Evolutionary conservation across 2,113 vertebrate genomes (phyloP).

Genomic region (Chinchilla lanigera): DNA sequence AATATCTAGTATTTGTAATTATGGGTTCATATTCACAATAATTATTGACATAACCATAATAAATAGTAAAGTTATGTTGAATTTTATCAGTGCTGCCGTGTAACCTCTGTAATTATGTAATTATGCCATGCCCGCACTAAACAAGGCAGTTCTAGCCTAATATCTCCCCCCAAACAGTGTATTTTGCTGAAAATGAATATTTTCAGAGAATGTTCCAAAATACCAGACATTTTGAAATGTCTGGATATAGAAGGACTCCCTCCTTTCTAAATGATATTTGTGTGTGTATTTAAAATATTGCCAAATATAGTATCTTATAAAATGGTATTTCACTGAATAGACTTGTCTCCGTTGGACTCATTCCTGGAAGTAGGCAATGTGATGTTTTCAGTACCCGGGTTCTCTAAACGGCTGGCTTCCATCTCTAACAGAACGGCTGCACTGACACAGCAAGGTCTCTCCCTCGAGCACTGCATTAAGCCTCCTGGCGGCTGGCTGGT

Average conservation of each 20-base stretch:
- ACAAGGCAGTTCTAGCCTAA: neutral
- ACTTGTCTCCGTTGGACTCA: neutral
- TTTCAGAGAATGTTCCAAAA: neutral
- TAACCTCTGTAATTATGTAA: neutral
- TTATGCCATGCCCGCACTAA: neutral
- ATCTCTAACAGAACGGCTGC: neutral
- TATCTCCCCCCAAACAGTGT: neutral
- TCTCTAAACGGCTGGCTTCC: neutral
- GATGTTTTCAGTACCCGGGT: neutral
- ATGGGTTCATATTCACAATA: neutral
- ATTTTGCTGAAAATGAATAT: neutral
- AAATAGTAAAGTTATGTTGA: neutral
- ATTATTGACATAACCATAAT: neutral
- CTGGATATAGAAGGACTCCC: neutral
- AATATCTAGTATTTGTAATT: constrained; percentile 2
- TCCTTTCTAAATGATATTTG: neutral
- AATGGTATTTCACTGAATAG: neutral
- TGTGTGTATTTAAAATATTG: neutral
- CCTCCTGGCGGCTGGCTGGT: neutral
- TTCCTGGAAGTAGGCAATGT: neutral
- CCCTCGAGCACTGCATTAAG: neutral
- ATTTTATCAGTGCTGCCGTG: neutral
- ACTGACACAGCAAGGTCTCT: neutral
- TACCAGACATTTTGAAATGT: neutral
- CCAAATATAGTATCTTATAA: neutral